Evolutionary conservation across 2,888 invertebrate genomes (phyloP).

Genomic region (Crepidodera aurea): DNA sequence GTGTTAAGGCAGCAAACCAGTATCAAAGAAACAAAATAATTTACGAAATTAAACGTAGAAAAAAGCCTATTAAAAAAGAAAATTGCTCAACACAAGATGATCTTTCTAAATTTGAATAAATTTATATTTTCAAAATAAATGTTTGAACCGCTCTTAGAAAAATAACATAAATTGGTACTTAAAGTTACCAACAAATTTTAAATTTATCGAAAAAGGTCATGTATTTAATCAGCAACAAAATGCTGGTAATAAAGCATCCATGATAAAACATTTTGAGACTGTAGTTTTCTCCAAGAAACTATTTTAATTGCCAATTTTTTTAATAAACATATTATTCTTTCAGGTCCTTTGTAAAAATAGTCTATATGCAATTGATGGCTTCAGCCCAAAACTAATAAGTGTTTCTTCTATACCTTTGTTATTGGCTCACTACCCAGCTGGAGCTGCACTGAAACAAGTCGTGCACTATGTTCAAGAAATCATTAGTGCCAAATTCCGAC

Average conservation of each 20-base stretch:
- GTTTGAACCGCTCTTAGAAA: too few species aligned
- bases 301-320: too few species aligned
- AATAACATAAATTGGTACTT: too few species aligned
- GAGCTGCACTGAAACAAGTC: constrained; percentile 69
- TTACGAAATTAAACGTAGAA: too few species aligned
- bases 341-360: constrained; percentile 50
- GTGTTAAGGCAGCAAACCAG: background rate
- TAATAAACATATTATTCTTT: too few species aligned
- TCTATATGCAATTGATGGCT: constrained; percentile 54
- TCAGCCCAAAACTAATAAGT: constrained; percentile 53
- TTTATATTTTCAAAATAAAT: too few species aligned
- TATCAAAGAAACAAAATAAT: background rate
- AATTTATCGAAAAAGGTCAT: too few species aligned
- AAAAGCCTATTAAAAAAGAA: too few species aligned
- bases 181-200: too few species aligned
- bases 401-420: constrained; percentile 47
- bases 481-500: constrained; percentile 53
- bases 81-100: too few species aligned
- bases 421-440: constrained; percentile 48
- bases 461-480: constrained; percentile 66
- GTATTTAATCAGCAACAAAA: background rate
- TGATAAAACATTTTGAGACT: background rate
- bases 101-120: too few species aligned
- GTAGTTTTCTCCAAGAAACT: too few species aligned
- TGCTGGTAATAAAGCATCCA: background rate